Base-by-base conservation (phyloP, 2,888 invertebrate species). In the Encarsia formosa region DNA sequence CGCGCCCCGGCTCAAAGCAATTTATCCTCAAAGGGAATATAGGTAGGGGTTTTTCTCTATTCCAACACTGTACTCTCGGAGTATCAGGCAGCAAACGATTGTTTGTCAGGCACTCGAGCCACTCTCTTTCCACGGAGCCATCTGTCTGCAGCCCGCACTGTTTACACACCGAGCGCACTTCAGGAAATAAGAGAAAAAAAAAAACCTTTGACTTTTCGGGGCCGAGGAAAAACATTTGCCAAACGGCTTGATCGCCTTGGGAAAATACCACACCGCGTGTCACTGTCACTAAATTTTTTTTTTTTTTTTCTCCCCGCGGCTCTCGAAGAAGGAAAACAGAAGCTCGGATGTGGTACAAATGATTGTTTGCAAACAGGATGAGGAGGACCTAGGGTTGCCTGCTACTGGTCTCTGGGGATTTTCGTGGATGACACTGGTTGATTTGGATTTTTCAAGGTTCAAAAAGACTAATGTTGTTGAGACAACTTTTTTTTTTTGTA, bases 81-180 rank as follows among this genome's bases (percentile, higher is more conserved):
- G 23, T 46, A 46, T 43, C 34, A 54, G 47, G 50, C 47, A 29
- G 32, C 53, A 45, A 52, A 47, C 53, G 54, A 59, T 60, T 63
- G 62, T 64, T 64, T 64, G 62, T 60, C 59, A 61, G 57, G 49
- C 61, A 63, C 63, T 64, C 58, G 54, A 60, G 57, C 54, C 56
- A 52, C n/a, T n/a, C n/a, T n/a, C n/a, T n/a, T n/a, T n/a, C n/a
- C n/a, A n/a, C n/a, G n/a, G n/a, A 57, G 55, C 58, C 57, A 56
- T 57, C 55, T 55, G 61, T 59, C 57, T 50, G 40, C 46, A 43
- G 49, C 54, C 45, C 22, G 39, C 34, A 15, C 29, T 53, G 54
- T 54, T 54, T 54, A 48, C 32, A 11, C 54, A 51, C 40, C 31
- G 19, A 42, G 20, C 11, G 41, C 19, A 31, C 23, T 39, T 26